Percentiles rank a stretch among this genome's conserved stretches.
Conservation (phyloP, 2,113 vertebrate species). For the Dromiciops gliroides region DNA sequence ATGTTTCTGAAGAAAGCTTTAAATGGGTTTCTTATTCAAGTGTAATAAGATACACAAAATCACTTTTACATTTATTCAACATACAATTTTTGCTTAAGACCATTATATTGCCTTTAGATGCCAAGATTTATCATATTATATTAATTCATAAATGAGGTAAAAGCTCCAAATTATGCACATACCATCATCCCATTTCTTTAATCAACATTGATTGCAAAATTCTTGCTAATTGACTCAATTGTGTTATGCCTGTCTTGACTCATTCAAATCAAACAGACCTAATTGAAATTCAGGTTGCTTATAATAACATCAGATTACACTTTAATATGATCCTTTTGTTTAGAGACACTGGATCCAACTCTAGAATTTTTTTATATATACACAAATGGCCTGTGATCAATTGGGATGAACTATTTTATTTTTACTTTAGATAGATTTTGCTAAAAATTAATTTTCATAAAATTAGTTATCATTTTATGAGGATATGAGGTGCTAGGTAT, state of each 20-base stretch:
- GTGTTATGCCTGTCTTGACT: constrained; percentile 75
- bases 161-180: constrained; percentile 69
- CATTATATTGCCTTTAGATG: constrained; percentile 28
- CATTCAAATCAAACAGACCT: constrained; percentile 74
- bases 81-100: constrained; percentile 14
- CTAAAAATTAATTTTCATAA: background rate
- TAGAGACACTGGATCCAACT: constrained; percentile 61
- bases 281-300: constrained; percentile 75
- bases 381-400: background rate
- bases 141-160: constrained; percentile 54
- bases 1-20: background rate
- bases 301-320: constrained; percentile 67
- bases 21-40: constrained; percentile 21
- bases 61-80: constrained; percentile 17
- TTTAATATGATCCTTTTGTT: constrained; percentile 71
- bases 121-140: constrained; percentile 53
- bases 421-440: background rate
- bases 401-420: background rate
- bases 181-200: constrained; percentile 71
- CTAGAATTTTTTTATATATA: constrained; percentile 25
- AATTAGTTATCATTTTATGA: background rate
- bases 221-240: constrained; percentile 76
- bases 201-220: constrained; percentile 79
- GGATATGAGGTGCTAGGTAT: background rate
- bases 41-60: constrained; percentile 21